Percentiles rank a stretch among this genome's conserved stretches.
phyloP scores from a whole-genome alignment of 1,140 invertebrate genomes.

The Drosophila setifemur region DNA sequence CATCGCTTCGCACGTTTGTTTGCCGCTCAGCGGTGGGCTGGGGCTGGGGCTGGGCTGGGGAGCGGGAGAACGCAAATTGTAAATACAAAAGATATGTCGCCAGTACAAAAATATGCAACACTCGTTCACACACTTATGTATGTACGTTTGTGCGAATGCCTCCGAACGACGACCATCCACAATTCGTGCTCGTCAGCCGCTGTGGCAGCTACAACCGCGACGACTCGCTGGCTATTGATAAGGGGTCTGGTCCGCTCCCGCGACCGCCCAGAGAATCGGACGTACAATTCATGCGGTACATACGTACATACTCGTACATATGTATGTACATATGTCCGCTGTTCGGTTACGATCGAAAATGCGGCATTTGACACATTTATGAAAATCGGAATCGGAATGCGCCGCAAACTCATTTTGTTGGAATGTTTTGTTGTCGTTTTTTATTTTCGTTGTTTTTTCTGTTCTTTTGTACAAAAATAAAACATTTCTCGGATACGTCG shows the following conservation, averaged over 20 bases:
- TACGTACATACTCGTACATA: slow-evolving; percentile 8
- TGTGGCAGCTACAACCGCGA: slow-evolving; percentile 9
- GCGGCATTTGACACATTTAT: slow-evolving; percentile 79
- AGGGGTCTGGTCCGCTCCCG: slow-evolving; percentile 3
- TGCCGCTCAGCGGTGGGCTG: slow-evolving; percentile 21
- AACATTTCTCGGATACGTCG: slow-evolving; percentile 33
- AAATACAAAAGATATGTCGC: slow-evolving; percentile 40
- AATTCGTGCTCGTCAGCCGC: slow-evolving; percentile 51
- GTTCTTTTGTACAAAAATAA: slow-evolving; percentile 51
- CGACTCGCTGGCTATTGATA: slow-evolving; percentile 39
- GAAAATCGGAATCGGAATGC: slow-evolving; percentile 78
- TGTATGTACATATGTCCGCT: slow-evolving; percentile 11
- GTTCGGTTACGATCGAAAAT: slow-evolving; percentile 61
- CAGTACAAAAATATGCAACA: slow-evolving; percentile 46
- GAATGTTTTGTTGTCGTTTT: slow-evolving; percentile 67
- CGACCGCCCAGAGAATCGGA: slow-evolving; percentile 5
- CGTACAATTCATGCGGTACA: neutral
- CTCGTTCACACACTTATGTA: slow-evolving; percentile 3
- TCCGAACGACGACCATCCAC: slow-evolving; percentile 16
- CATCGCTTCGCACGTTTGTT: slow-evolving; percentile 33
- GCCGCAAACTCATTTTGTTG: slow-evolving; percentile 77
- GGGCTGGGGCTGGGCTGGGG: neutral
- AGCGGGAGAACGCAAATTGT: slow-evolving; percentile 36
- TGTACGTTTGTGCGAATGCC: neutral
- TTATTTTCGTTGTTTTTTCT: neutral